Evolutionary conservation across 2,113 vertebrate species (phyloP).

Genomic region (Silurus asotus): DNA sequence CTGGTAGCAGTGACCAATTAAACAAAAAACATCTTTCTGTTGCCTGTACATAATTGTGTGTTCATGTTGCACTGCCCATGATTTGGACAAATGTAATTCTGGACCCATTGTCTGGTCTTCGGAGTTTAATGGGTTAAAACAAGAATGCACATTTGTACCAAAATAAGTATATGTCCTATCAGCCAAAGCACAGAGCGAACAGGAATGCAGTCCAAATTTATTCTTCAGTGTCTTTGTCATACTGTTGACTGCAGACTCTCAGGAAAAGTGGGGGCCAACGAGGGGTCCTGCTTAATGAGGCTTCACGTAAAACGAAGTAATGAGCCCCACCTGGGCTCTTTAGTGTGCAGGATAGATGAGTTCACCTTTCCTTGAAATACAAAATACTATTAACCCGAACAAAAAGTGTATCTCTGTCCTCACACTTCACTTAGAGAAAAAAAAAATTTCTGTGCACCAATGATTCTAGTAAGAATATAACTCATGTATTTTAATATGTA

Average conservation of each 20-base stretch:
- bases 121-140: background rate
- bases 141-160: background rate
- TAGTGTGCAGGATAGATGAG: slow-evolving; percentile 40
- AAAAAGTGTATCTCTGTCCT: slow-evolving; percentile 14
- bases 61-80: background rate
- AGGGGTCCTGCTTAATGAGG: slow-evolving; percentile 50
- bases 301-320: slow-evolving; percentile 43
- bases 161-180: background rate
- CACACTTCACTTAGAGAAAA: background rate
- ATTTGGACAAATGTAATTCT: background rate
- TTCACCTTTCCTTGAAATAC: slow-evolving; percentile 34
- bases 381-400: slow-evolving; percentile 33
- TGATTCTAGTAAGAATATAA: background rate
- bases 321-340: slow-evolving; percentile 48
- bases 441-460: background rate
- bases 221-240: slow-evolving; percentile 33
- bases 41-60: background rate
- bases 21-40: background rate
- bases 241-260: slow-evolving; percentile 36
- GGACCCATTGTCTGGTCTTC: too few relatives aligned
- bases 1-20: background rate
- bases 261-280: slow-evolving; percentile 24
- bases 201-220: background rate
- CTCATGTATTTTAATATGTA: slow-evolving; percentile 6
- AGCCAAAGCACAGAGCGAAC: background rate